Percentiles rank a stretch among this genome's conserved stretches.
Conservation (phyloP, 1,140 invertebrate genomes). For the Odontomachus brunneus region DNA sequence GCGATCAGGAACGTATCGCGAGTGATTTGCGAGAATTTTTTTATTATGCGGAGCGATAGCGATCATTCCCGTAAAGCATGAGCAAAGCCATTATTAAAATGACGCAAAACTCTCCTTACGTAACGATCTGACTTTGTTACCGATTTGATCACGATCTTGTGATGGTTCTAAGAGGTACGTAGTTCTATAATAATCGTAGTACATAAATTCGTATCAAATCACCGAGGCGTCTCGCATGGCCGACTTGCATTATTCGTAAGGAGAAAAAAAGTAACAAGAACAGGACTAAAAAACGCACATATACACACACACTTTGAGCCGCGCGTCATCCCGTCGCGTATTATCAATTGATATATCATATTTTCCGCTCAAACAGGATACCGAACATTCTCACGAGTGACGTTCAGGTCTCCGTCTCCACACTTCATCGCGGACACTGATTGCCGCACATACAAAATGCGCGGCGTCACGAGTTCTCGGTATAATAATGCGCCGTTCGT, state of each 20-base stretch:
- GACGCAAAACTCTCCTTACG: background rate
- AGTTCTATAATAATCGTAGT: background rate
- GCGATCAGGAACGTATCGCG: no score
- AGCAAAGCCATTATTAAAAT: background rate
- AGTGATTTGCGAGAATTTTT: background rate
- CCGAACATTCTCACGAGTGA: background rate
- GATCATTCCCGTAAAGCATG: background rate
- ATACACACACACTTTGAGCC: no score
- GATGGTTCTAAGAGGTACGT: no score
- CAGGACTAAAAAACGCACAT: background rate
- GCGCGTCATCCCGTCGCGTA: background rate
- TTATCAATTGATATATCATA: conserved; percentile 14
- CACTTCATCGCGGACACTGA: background rate
- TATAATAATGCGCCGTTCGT: background rate
- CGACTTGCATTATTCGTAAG: no score
- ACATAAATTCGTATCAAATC: background rate
- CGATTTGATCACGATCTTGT: background rate
- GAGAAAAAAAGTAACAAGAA: no score
- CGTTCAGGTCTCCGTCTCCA: background rate
- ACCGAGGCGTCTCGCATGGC: background rate
- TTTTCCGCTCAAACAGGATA: background rate
- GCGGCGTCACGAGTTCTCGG: background rate
- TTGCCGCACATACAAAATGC: background rate
- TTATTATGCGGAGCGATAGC: background rate
- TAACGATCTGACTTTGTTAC: background rate